Conservation (phyloP, 2,113 vertebrate genomes). For the Centrocercus urophasianus region DNA sequence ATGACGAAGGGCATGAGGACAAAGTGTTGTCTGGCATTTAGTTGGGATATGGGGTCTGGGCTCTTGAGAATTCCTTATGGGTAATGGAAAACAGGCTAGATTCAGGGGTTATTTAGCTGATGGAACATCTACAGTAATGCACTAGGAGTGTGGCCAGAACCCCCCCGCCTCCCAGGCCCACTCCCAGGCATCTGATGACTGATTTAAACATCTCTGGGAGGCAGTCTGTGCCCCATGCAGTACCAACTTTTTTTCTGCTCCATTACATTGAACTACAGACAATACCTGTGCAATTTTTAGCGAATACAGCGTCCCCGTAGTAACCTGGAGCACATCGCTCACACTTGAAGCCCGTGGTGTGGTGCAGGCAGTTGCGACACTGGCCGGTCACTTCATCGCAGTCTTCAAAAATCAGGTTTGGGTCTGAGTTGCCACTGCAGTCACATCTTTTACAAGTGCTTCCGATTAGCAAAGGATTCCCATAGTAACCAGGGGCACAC, state of each 20-base stretch:
- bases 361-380: slow-evolving; percentile 90
- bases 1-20: not conserved
- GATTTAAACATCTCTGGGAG: not conserved
- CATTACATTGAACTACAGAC: not conserved
- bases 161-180: not conserved
- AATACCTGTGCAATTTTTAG: slow-evolving; percentile 92
- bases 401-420: slow-evolving; percentile 94
- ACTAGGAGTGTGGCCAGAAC: not conserved
- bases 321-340: slow-evolving; percentile 89
- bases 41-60: not conserved
- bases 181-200: not conserved
- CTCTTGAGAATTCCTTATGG: not conserved
- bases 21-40: not conserved
- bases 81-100: not conserved
- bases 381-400: slow-evolving; percentile 93
- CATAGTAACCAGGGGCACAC: slow-evolving; percentile 96
- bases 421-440: slow-evolving; percentile 96
- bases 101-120: not conserved
- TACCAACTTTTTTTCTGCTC: not conserved
- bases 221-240: fast-evolving
- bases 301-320: slow-evolving; percentile 88
- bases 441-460: slow-evolving; percentile 92
- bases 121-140: not conserved
- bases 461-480: slow-evolving; percentile 89
- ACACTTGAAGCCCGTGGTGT: slow-evolving; percentile 90